phyloP scores from a whole-genome alignment of 2,797 vertebrate genomes.

The Pagetopsis macropterus region DNA sequence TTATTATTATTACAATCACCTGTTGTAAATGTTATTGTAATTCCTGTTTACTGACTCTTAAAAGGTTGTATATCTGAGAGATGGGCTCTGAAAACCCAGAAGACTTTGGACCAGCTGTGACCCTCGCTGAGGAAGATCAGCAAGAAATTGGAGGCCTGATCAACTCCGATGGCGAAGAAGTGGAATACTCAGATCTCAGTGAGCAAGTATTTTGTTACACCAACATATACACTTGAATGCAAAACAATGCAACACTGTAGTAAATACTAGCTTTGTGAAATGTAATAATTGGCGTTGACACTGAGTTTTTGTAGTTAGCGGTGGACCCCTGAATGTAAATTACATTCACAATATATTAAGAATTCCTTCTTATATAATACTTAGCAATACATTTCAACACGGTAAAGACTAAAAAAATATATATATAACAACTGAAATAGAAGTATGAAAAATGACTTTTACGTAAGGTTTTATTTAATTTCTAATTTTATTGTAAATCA shows the following conservation, averaged over 20 bases:
- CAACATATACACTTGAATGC: not conserved
- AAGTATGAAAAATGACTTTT: not conserved
- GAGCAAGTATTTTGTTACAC: slow-evolving; percentile 27
- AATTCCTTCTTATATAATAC: not conserved
- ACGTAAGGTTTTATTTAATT: not conserved
- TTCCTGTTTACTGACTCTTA: slow-evolving; percentile 9
- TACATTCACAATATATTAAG: not conserved
- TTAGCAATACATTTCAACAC: not conserved
- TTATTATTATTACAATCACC: no score
- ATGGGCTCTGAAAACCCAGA: slow-evolving; percentile 77
- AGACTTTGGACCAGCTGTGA: slow-evolving; percentile 60
- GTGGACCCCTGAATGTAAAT: not conserved
- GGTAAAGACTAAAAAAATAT: not conserved
- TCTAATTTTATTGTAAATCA: not conserved
- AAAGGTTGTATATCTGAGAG: slow-evolving; percentile 54
- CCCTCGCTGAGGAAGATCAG: slow-evolving; percentile 63
- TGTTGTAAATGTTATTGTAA: not conserved
- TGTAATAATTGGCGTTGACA: not conserved
- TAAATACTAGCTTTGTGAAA: not conserved
- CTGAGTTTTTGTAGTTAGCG: not conserved
- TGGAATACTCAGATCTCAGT: slow-evolving; percentile 74
- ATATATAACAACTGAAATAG: not conserved
- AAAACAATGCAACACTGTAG: not conserved
- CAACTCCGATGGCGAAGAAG: slow-evolving; percentile 83
- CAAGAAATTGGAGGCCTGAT: slow-evolving; percentile 79